Conservation (phyloP, 1,140 invertebrate species). For the Octopus sinensis region DNA sequence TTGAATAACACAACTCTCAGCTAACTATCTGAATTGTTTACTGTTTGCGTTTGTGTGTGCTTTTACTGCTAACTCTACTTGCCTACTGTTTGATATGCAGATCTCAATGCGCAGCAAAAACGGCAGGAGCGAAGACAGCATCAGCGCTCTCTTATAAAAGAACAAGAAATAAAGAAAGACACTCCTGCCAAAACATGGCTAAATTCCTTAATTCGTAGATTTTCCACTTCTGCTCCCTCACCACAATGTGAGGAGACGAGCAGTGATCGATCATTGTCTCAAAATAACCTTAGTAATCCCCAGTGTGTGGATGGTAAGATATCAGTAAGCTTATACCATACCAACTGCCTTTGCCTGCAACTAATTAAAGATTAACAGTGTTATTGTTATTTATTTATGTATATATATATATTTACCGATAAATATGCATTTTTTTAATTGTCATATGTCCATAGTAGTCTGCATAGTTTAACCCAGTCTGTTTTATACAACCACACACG, state of each 20-base stretch:
- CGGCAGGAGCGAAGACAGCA: slow-evolving; percentile 71
- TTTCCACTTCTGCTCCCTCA: slow-evolving; percentile 32
- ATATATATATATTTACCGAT: too few species aligned
- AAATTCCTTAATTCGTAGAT: slow-evolving; percentile 17
- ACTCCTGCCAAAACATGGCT: slow-evolving; percentile 13
- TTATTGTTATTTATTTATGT: too few species aligned
- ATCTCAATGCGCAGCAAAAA: slow-evolving; percentile 24
- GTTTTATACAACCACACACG: too few species aligned
- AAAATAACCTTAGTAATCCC: not conserved
- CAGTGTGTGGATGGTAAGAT: not conserved
- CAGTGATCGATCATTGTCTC: not conserved
- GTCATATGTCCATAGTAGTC: too few species aligned
- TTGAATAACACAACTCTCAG: too few species aligned
- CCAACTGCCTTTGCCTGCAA: too few species aligned
- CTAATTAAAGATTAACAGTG: too few species aligned
- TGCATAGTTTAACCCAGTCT: too few species aligned
- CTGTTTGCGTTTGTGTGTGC: not conserved
- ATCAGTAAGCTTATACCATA: not conserved
- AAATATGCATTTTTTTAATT: too few species aligned
- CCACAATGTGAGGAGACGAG: not conserved
- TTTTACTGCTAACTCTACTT: not conserved
- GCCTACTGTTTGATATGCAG: not conserved
- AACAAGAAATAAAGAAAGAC: slow-evolving; percentile 62
- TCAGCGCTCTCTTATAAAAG: slow-evolving; percentile 75
- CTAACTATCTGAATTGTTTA: not conserved